These are phyloP conservation scores for Pseudomyrmex gracilis DNA, from an alignment of 1,140 invertebrate species.

Conservation along the genomic window DNA sequence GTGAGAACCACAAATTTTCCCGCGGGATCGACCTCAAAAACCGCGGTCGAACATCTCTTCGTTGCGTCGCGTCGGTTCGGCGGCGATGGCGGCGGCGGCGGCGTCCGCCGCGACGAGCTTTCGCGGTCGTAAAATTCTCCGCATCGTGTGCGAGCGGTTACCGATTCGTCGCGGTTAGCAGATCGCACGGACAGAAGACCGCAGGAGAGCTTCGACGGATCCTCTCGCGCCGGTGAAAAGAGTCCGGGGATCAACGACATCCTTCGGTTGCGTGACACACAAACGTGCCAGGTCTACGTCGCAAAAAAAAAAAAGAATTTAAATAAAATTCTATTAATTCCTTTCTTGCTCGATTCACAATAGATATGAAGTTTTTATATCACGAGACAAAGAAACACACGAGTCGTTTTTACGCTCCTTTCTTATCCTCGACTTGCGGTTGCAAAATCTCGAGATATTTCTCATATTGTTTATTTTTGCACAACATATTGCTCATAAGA, in stretches of 20 bases:
- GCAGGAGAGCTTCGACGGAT: conserved; percentile 25
- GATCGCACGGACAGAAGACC: conserved; percentile 42
- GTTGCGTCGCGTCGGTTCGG: conserved; percentile 1
- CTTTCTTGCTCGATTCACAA: not conserved
- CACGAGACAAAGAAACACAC: not conserved
- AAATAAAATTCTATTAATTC: not conserved
- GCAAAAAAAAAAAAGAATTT: not conserved
- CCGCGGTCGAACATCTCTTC: conserved; percentile 31
- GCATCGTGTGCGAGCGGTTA: conserved; percentile 41
- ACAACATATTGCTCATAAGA: too few species aligned
- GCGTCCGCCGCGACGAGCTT: conserved; percentile 22
- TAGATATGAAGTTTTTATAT: not conserved
- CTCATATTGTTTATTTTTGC: conserved; percentile 6
- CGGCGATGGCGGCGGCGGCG: conserved; percentile 2
- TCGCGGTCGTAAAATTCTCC: conserved; percentile 47
- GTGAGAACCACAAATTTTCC: conserved; percentile 45
- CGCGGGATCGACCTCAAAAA: conserved; percentile 19
- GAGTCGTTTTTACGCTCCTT: not conserved
- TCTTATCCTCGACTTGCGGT: not conserved
- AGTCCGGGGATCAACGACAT: conserved; percentile 38
- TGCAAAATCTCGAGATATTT: not conserved
- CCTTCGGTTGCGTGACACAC: not conserved
- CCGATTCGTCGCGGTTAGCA: conserved; percentile 56
- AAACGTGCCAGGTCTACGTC: not conserved
- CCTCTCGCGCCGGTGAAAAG: conserved; percentile 14